Evolutionary conservation across 2,113 vertebrate species (phyloP).

Genomic region (Rhinoderma darwinii): DNA sequence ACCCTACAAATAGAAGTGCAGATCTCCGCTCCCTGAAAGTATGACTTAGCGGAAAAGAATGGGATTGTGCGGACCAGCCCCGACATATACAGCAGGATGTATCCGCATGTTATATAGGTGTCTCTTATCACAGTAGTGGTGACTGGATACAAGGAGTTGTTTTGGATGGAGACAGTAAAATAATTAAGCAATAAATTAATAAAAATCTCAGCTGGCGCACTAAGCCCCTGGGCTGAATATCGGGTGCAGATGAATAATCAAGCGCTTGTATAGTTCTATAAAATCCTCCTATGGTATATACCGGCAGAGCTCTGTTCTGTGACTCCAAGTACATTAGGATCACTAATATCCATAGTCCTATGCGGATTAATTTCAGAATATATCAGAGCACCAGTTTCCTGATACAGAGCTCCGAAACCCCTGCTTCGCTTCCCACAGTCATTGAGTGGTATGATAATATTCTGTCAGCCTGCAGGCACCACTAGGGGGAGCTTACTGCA

Average conservation of each 20-base stretch:
- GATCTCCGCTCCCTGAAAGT: not conserved
- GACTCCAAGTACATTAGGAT: not conserved
- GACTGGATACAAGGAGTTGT: not conserved
- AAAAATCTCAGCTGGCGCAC: not conserved
- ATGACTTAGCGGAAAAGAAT: too few relatives aligned
- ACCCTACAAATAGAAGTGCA: not conserved
- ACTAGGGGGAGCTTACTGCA: too few relatives aligned
- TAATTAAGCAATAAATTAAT: not conserved
- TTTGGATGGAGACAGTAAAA: not conserved
- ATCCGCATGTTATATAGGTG: not conserved
- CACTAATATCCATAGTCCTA: too few relatives aligned
- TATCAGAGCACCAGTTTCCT: too few relatives aligned
- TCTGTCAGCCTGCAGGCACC: too few relatives aligned
- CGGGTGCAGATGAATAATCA: conserved; percentile 12
- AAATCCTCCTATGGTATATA: not conserved
- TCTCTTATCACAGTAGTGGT: not conserved
- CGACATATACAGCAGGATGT: too few relatives aligned
- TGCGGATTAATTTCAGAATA: too few relatives aligned
- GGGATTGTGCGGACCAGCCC: too few relatives aligned
- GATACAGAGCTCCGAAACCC: too few relatives aligned
- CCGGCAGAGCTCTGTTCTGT: not conserved
- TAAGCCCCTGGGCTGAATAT: conserved; percentile 10
- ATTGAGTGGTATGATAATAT: too few relatives aligned
- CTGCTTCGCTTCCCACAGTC: too few relatives aligned
- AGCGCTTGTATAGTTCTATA: not conserved